Evolutionary conservation across 1,140 invertebrate genomes (phyloP), one percentile per base, ranked within the genome.

Genomic region (Pseudomyrmex cubaensis): DNA sequence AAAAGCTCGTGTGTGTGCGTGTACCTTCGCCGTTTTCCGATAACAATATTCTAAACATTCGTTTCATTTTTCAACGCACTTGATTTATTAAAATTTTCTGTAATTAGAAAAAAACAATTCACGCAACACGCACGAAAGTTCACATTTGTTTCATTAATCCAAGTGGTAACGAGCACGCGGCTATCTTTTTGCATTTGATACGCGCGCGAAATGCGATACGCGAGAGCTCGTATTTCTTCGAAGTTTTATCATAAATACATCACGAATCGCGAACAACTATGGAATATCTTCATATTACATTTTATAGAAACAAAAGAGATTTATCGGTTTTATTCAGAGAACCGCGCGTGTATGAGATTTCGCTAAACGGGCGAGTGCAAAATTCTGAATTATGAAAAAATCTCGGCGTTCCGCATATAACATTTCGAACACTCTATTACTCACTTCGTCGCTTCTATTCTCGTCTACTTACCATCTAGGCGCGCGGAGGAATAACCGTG

Each of bases 401-500:
- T 20, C 35, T 35, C 3, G 25, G 25, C 25, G 0, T 25, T 7
- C 5, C 7, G 35, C 5, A 35, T 35, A 7, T 35, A 35, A 35
- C 35, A 20, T 75, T 22, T 69, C 35, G 35, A 10, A 35, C 25
- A 7, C 52, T 48, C 12, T 9, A 69, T 69, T 25, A 15, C 20
- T 59, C 44, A n/a, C 48, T 57, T 54, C 10, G 17, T 67, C 66
- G 54, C 62, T 57, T 57, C 52, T 56, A 8, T 67, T 10, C 12
- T 35, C 13, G 54, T 61, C 87, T 85, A 54, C 66, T 94, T 80
- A 82, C 66, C 74, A 89, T 88, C 20, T 74, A 94, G 94, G 91
- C 93, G 13, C 91, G 94, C 77, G 94, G 94, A 69, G 94, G 94
- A 56, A 94, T 95, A 86, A 94, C 92, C 82, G 92, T 95, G 44